A percentile compares a stretch with the other conserved stretches of the same genome.
Conservation (phyloP, 1,140 invertebrate species). For the Atta texana region DNA sequence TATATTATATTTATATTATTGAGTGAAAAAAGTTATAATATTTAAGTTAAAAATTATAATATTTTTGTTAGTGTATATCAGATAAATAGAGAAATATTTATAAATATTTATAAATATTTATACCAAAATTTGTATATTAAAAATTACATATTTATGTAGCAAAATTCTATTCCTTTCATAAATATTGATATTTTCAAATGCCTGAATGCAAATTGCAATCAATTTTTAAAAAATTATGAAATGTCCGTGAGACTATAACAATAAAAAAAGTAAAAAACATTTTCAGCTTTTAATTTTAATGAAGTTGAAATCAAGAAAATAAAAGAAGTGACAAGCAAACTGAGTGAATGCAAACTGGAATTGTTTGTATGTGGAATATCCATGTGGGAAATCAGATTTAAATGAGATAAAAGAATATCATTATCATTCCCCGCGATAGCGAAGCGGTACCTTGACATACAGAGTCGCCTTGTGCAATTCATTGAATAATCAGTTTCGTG, state of each 20-base stretch:
- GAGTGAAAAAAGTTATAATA: too few relatives aligned
- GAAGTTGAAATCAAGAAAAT: background rate
- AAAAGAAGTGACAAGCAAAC: background rate
- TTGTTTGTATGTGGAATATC: background rate
- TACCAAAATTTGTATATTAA: too few relatives aligned
- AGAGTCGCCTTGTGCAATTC: slow-evolving; percentile 2
- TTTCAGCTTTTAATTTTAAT: slow-evolving; percentile 6
- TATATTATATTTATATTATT: too few relatives aligned
- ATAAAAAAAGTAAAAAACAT: background rate
- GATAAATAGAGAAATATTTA: background rate
- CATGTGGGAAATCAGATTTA: slow-evolving; percentile 10
- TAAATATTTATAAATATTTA: background rate
- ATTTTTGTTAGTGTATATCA: too few relatives aligned
- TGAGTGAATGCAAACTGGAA: background rate
- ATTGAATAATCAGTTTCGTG: slow-evolving; percentile 2
- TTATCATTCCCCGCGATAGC: slow-evolving; percentile 16
- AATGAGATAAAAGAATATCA: background rate
- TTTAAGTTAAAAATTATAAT: too few relatives aligned
- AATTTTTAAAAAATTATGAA: background rate
- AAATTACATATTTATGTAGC: background rate
- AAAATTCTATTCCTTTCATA: background rate
- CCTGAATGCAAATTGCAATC: background rate
- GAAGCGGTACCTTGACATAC: slow-evolving; percentile 11
- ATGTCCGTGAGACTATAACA: too few relatives aligned
- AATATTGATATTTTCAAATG: background rate